Evolutionary conservation across 1,140 invertebrate species (phyloP), one percentile per base, ranked within the genome.

Genomic region (Anastrepha obliqua): DNA sequence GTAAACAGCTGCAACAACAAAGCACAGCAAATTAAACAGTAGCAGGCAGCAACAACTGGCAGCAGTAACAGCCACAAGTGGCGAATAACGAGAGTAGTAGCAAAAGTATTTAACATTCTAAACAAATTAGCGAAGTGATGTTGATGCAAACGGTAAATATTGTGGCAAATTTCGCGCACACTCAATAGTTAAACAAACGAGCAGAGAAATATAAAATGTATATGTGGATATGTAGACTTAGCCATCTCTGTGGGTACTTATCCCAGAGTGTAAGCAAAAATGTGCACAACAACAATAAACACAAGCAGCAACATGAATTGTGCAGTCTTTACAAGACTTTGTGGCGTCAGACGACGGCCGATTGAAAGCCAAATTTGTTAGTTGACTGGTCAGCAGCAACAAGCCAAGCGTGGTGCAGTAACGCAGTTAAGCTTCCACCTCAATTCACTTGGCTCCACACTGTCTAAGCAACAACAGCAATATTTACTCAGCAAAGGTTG

Each of bases 71-170:
- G n/a, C 44, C 51, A 51, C 47, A 81, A 74, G 17, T 55, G 55
- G 47, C 47, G 0, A 62, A 62, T 9, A 13, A n/a, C 60, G 4
- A 62, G 29, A 29, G 29, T 29, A 29, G 9, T 15, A 55, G 6
- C 51, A 81, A 4, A 11, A 20, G n/a, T 15, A 58, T 20, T 81
- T 51, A 58, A 20, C n/a, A 55, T 55, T 29, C 7, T 0, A 81
- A 81, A 81, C 55, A 81, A 81, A 81, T 81, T 81, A 81, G 74
- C 74, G 13, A 20, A 13, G 47, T 81, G 47, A n/a, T 58, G 74
- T 55, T 51, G 74, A 55, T 55, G 7, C 29, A 29, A 81, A 58
- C 74, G 74, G 47, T 81, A 81, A 81, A 81, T 81, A 81, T 29
- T 29, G 74, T 20, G 74, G 74, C 47, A 81, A 58, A 58, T 81